Conservation (phyloP, 1,140 invertebrate species). For the Platyscapa corneri region DNA sequence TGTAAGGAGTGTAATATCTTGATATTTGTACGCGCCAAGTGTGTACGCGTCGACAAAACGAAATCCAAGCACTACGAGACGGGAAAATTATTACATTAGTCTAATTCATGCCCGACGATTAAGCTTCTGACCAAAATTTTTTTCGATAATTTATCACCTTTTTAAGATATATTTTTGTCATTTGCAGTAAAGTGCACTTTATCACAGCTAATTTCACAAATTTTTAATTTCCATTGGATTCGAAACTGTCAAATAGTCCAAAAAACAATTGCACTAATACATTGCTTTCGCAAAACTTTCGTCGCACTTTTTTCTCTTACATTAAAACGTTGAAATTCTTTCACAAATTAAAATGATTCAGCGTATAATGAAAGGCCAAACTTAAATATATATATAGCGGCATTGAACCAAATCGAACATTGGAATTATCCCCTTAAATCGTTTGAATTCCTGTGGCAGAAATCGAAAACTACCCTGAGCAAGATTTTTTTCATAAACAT, state of each 20-base stretch:
- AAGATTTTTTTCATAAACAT: slow-evolving; percentile 1
- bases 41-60: neutral
- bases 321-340: neutral
- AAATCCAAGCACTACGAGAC: no score
- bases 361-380: slow-evolving; percentile 1
- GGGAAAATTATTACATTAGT: neutral
- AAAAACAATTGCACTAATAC: slow-evolving; percentile 46
- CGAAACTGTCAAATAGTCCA: slow-evolving; percentile 22
- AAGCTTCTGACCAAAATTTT: slow-evolving; percentile 3
- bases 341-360: slow-evolving; percentile 5
- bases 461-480: slow-evolving; percentile 15
- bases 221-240: slow-evolving; percentile 15
- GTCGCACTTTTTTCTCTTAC: slow-evolving; percentile 1
- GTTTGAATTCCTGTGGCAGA: neutral
- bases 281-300: slow-evolving; percentile 39
- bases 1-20: neutral
- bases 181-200: slow-evolving; percentile 24
- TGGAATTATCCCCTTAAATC: neutral
- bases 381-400: neutral
- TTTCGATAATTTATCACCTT: neutral
- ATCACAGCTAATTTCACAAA: slow-evolving; percentile 54
- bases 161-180: slow-evolving; percentile 1
- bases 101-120: slow-evolving; percentile 16
- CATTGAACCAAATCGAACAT: neutral
- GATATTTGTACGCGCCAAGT: neutral